These are phyloP conservation scores for Hypocryptadius cinnamomeus DNA, from an alignment of 2,113 vertebrate species.

Conservation along the genomic window DNA sequence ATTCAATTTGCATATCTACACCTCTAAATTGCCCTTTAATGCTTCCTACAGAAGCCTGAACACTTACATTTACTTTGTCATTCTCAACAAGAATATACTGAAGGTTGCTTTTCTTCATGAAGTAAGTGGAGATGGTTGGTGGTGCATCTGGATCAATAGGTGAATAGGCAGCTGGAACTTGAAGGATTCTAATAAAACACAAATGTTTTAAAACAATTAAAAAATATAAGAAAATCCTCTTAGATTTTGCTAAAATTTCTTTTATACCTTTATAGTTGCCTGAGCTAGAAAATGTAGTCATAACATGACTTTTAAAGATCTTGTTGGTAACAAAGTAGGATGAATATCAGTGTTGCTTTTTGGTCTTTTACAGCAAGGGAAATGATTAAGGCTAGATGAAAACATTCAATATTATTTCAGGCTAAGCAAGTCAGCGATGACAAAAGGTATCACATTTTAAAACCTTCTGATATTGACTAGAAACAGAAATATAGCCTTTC, in stretches of 20 bases:
- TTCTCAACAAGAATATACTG: constrained; percentile 82
- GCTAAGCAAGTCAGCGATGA: neutral
- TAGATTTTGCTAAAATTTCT: neutral
- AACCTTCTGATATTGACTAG: neutral
- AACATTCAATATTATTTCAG: neutral
- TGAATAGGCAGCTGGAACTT: constrained; percentile 83
- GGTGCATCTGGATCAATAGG: constrained; percentile 85
- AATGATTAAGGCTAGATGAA: neutral
- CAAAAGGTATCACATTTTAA: neutral
- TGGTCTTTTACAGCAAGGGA: neutral
- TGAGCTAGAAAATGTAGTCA: neutral
- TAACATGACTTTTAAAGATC: neutral
- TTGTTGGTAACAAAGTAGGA: neutral
- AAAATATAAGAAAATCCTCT: neutral
- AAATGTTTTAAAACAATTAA: neutral
- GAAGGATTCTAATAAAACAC: constrained; percentile 79
- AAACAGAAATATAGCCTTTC: neutral
- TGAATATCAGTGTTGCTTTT: neutral
- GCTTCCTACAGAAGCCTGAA: neutral
- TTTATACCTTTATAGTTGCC: neutral
- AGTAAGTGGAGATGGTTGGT: constrained; percentile 66
- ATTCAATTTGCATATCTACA: neutral
- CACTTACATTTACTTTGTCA: constrained; percentile 75
- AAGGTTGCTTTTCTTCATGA: constrained; percentile 78
- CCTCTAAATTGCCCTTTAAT: neutral